Conservation (phyloP, 2,797 vertebrate species). For the Nothura maculosa region DNA sequence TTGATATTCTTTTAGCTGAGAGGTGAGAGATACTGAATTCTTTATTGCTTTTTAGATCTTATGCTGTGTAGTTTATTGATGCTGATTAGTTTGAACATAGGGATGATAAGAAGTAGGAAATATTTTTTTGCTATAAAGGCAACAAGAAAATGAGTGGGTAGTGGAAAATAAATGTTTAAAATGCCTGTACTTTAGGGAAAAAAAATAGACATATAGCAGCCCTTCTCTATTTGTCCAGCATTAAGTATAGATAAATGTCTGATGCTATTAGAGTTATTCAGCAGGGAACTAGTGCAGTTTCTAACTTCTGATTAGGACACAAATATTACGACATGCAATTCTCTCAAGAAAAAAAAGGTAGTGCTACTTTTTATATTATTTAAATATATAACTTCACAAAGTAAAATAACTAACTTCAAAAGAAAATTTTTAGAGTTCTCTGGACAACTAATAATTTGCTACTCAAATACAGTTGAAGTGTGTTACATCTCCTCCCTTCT, state of each 20-base stretch:
- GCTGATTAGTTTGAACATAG: constrained; percentile 4
- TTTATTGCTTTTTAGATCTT: neutral
- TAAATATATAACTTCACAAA: constrained; percentile 6
- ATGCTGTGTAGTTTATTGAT: neutral
- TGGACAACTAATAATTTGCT: constrained; percentile 32
- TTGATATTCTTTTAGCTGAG: neutral
- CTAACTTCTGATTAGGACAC: constrained; percentile 15
- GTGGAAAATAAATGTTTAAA: constrained; percentile 50
- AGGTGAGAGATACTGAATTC: neutral
- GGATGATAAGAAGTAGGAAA: neutral
- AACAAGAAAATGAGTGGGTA: neutral
- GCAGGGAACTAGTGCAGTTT: neutral
- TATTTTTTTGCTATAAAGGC: neutral
- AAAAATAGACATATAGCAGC: constrained; percentile 1
- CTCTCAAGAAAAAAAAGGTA: neutral
- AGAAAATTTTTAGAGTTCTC: neutral
- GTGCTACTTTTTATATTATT: neutral
- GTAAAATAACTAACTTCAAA: neutral
- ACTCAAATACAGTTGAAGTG: neutral
- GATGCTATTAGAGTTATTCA: neutral
- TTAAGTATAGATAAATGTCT: constrained; percentile 29
- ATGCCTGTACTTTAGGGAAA: constrained; percentile 43
- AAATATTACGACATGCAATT: neutral
- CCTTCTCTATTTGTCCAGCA: constrained; percentile 32
- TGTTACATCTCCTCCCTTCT: neutral